These are phyloP conservation scores for Agrypnus murinus DNA, from an alignment of 2,888 invertebrate genomes.

Conservation along the genomic window DNA sequence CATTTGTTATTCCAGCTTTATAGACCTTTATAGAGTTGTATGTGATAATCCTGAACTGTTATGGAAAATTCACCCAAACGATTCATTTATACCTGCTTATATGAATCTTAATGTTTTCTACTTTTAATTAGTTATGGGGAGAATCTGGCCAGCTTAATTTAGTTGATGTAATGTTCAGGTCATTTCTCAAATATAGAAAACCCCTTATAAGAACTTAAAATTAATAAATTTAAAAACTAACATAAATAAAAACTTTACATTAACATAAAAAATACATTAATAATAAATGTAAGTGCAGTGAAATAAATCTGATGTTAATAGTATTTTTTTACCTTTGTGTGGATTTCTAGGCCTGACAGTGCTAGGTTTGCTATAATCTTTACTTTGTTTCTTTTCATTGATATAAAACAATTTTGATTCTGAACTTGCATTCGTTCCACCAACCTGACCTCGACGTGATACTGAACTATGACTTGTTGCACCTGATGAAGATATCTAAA, in stretches of 20 bases:
- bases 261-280: no score
- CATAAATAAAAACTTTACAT: no score
- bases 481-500: conserved; percentile 69
- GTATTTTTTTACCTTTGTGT: conserved; percentile 67
- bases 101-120: no score
- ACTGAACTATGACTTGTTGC: conserved; percentile 70
- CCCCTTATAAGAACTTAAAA: conserved; percentile 48
- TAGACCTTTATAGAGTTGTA: no score
- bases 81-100: no score
- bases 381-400: conserved; percentile 67
- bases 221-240: conserved; percentile 40
- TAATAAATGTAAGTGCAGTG: conserved; percentile 37
- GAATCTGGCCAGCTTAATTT: no score
- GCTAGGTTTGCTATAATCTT: conserved; percentile 62
- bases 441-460: conserved; percentile 60
- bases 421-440: conserved; percentile 55
- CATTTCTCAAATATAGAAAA: neutral
- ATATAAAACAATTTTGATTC: conserved; percentile 68
- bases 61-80: no score
- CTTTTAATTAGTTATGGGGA: no score
- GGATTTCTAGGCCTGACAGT: conserved; percentile 68
- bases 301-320: conserved; percentile 22
- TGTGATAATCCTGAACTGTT: no score
- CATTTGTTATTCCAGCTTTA: no score
- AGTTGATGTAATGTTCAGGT: no score